Percentiles rank a stretch among this genome's conserved stretches.
Conservation (phyloP, 2,888 invertebrate species). For the Drosophila greeni region DNA sequence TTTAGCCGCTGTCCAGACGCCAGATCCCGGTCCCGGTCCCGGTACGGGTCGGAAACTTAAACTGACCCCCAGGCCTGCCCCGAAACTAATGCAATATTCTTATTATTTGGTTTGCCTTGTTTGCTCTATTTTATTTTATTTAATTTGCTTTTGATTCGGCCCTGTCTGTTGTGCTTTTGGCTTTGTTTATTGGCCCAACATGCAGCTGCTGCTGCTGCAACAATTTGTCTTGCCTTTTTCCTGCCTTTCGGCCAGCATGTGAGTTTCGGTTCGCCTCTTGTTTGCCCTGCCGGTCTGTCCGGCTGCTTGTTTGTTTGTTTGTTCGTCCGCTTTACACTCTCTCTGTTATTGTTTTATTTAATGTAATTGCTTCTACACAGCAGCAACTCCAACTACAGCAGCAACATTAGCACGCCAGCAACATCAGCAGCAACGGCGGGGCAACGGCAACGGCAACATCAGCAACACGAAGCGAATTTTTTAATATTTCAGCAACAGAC, state of each 20-base stretch:
- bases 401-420: slow-evolving; percentile 25
- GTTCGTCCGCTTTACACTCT: slow-evolving; percentile 52
- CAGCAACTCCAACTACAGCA: slow-evolving; percentile 34
- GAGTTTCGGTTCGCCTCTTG: slow-evolving; percentile 31
- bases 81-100: slow-evolving; percentile 73
- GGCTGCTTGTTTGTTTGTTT: slow-evolving; percentile 58
- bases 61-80: slow-evolving; percentile 22
- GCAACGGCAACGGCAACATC: slow-evolving; percentile 3
- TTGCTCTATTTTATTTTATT: slow-evolving; percentile 56
- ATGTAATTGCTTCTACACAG: slow-evolving; percentile 63
- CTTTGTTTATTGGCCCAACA: slow-evolving; percentile 68
- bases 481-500: slow-evolving; percentile 72
- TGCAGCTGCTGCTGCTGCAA: slow-evolving; percentile 68
- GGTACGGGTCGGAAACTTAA: background rate
- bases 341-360: slow-evolving; percentile 68
- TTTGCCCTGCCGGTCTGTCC: slow-evolving; percentile 14
- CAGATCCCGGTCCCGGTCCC: slow-evolving; percentile 1
- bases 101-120: slow-evolving; percentile 68
- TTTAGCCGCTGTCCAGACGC: slow-evolving; percentile 62
- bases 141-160: slow-evolving; percentile 69
- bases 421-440: slow-evolving; percentile 26
- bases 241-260: slow-evolving; percentile 38
- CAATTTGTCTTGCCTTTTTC: slow-evolving; percentile 63
- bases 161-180: slow-evolving; percentile 29
- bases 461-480: slow-evolving; percentile 36